phyloP scores from a whole-genome alignment of 2,888 invertebrate genomes.

The Melolontha melolontha region DNA sequence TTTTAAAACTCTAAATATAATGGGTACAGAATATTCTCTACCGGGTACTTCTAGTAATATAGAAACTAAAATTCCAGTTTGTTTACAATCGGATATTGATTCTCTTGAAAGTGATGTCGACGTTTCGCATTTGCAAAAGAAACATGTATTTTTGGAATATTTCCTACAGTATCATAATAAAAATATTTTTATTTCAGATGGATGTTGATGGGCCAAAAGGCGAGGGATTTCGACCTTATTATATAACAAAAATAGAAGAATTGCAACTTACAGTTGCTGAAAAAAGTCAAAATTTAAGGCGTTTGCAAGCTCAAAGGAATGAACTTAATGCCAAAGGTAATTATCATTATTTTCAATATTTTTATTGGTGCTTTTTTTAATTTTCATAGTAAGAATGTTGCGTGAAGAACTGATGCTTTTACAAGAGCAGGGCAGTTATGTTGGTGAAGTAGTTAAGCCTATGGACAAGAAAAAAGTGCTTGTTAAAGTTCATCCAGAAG shows the following conservation, averaged over 20 bases:
- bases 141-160: too few relatives aligned
- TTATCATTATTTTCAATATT: neutral
- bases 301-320: conserved; percentile 37
- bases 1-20: neutral
- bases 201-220: conserved; percentile 81
- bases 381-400: conserved; percentile 86
- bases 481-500: conserved; percentile 99
- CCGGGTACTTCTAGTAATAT: conserved; percentile 28
- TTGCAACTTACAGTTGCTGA: conserved; percentile 70
- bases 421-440: conserved; percentile 98
- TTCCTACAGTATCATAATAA: neutral
- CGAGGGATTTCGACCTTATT: conserved; percentile 95
- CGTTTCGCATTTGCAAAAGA: neutral
- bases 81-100: conserved; percentile 27
- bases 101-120: conserved; percentile 34
- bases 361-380: conserved; percentile 50
- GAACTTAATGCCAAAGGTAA: conserved; percentile 38
- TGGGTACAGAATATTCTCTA: conserved; percentile 39
- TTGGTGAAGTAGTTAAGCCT: conserved; percentile 99
- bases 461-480: conserved; percentile 99
- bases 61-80: conserved; percentile 32
- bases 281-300: conserved; percentile 38
- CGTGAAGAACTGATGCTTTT: conserved; percentile 96
- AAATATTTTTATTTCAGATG: conserved; percentile 69
- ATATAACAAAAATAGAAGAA: conserved; percentile 98